Evolutionary conservation across 2,888 invertebrate species (phyloP).

Genomic region (Thereva unica): DNA sequence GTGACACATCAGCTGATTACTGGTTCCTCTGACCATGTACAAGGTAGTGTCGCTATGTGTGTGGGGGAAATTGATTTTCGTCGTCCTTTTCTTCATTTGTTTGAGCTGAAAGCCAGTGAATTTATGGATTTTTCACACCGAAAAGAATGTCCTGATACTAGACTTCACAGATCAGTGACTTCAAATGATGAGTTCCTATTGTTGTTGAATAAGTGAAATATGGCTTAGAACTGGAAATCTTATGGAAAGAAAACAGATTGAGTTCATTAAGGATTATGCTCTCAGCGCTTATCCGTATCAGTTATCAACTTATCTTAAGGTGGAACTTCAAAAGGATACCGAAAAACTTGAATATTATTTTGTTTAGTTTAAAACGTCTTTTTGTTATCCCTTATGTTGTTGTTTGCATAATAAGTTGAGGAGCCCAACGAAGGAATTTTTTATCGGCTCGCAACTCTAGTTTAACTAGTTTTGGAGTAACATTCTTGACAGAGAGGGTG

Average conservation of each 20-base stretch:
- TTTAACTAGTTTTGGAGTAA: too few relatives aligned
- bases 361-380: too few relatives aligned
- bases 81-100: constrained; percentile 31
- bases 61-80: constrained; percentile 31
- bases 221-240: constrained; percentile 3
- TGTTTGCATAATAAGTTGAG: too few relatives aligned
- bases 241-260: constrained; percentile 5
- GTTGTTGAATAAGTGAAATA: constrained; percentile 6
- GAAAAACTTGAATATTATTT: too few relatives aligned
- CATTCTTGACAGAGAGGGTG: too few relatives aligned
- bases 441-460: too few relatives aligned
- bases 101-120: constrained; percentile 31
- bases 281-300: neutral
- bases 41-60: neutral
- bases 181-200: constrained; percentile 27
- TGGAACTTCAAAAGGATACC: neutral
- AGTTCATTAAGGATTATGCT: constrained; percentile 19
- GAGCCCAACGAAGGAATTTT: too few relatives aligned
- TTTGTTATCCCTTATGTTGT: too few relatives aligned
- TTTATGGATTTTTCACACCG: constrained; percentile 40
- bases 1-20: constrained; percentile 41
- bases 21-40: constrained; percentile 2
- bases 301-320: neutral
- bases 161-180: constrained; percentile 39
- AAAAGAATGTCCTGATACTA: constrained; percentile 27